These are phyloP conservation scores for Buteo buteo DNA, from an alignment of 2,113 vertebrate species.

Conservation along the genomic window DNA sequence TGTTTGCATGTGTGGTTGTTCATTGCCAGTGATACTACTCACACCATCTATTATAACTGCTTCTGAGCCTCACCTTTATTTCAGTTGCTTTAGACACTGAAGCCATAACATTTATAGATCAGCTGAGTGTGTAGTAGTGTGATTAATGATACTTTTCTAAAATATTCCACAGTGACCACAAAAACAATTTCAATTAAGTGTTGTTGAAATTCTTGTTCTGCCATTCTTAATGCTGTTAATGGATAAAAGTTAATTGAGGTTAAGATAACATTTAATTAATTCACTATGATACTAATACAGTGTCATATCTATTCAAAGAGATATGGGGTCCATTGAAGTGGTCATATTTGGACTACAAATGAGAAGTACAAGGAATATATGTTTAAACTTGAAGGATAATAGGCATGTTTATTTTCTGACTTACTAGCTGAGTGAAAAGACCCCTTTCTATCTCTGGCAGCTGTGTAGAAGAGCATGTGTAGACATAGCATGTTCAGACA, in stretches of 20 bases:
- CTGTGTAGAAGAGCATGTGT: background rate
- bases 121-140: background rate
- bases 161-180: background rate
- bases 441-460: background rate
- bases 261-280: conserved; percentile 37
- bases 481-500: background rate
- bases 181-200: background rate
- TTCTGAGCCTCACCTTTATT: background rate
- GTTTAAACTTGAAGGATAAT: background rate
- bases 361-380: background rate
- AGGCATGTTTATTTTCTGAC: background rate
- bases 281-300: background rate
- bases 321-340: background rate
- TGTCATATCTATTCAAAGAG: background rate
- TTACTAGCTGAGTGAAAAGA: background rate
- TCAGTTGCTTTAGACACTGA: background rate
- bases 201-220: background rate
- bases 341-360: background rate
- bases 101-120: background rate
- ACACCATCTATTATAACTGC: background rate
- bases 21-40: background rate
- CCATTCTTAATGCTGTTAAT: background rate
- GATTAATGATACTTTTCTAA: conserved; percentile 30
- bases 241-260: conserved; percentile 18
- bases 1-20: background rate